Evolutionary conservation across 2,113 vertebrate species (phyloP), one percentile per base, ranked within the genome.

Genomic region (Rutilus rutilus): DNA sequence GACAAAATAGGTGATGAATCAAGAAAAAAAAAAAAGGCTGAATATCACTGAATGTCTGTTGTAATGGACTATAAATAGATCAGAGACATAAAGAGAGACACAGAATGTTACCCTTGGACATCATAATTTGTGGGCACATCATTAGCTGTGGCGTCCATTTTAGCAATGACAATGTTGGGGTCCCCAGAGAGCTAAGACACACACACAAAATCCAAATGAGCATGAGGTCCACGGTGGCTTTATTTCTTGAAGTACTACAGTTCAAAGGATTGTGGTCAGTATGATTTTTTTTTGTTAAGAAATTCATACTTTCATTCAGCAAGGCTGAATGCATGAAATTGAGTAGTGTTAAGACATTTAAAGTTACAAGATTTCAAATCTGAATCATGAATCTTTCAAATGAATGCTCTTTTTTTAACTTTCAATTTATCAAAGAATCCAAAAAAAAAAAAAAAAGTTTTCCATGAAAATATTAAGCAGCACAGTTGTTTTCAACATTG

Each of bases 101-200:
- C 21, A 25, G 12, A 71, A 69, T 39, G 71, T 94, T 89, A 95
- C 95, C 95, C 95, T 30, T 91, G 92, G 17, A 96, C 92, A 2
- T 95, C 93, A 73, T 93, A 95, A 42, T 88, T 84, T 21, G 86
- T 59, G 0, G 95, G 95, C 1, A 95, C 82, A 39, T 96, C 95
- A 62, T 95, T 96, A 21, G 92, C 90, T 0, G 91, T 85, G 0
- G 92, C 93, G 1, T 96, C 95, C 93, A 95, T 95, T 89, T 94
- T 94, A n/a, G 91, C 91, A 50, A 95, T 83, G 9, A 94, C 84
- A 1, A 94, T 82, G 75, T 90, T 84, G 0, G 90, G 86, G 76
- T 95, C 89, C 45, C 83, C 85, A 21, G 45, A 75, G 9, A 95
- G 80, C 95, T 95, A 87, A 77, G 23, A 89, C 50, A 21, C 62